A percentile compares a stretch with the other conserved stretches of the same genome.
These are phyloP conservation scores for Euclidia mi DNA, from an alignment of 2,888 invertebrate species.

Conservation along the genomic window DNA sequence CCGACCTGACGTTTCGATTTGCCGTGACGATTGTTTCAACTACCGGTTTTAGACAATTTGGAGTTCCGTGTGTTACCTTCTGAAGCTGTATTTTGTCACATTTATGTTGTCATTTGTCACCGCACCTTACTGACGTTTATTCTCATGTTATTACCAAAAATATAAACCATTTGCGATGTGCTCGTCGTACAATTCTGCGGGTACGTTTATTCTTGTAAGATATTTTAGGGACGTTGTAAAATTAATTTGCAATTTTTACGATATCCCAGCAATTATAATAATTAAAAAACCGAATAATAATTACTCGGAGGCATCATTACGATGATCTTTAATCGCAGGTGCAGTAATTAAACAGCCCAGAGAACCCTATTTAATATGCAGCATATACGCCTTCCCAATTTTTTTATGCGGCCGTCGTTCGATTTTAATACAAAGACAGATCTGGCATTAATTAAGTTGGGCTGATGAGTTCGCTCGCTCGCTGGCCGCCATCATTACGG, in stretches of 20 bases:
- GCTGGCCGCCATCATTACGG: constrained; percentile 83
- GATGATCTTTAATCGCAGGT: constrained; percentile 36
- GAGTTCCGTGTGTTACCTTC: constrained; percentile 62
- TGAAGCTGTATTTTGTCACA: constrained; percentile 51
- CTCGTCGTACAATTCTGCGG: not conserved
- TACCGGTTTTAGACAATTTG: constrained; percentile 81
- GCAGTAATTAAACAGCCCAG: constrained; percentile 47
- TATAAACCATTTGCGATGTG: constrained; percentile 3
- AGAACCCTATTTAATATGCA: constrained; percentile 60
- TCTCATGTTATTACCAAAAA: constrained; percentile 10
- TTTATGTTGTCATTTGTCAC: constrained; percentile 48
- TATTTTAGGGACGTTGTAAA: not conserved
- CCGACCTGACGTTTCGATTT: constrained; percentile 70
- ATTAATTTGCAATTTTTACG: not conserved
- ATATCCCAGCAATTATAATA: not conserved
- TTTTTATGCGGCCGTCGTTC: constrained; percentile 64
- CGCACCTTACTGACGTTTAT: constrained; percentile 26
- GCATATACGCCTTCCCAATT: constrained; percentile 54
- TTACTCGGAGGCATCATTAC: constrained; percentile 4
- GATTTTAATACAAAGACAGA: constrained; percentile 90
- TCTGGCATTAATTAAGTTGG: constrained; percentile 88
- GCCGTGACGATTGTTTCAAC: constrained; percentile 83
- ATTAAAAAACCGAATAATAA: constrained; percentile 10
- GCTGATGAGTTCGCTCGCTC: constrained; percentile 84
- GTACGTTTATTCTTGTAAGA: not conserved